Conservation (phyloP, 2,113 vertebrate species). For the Cyprinodon variegatus region DNA sequence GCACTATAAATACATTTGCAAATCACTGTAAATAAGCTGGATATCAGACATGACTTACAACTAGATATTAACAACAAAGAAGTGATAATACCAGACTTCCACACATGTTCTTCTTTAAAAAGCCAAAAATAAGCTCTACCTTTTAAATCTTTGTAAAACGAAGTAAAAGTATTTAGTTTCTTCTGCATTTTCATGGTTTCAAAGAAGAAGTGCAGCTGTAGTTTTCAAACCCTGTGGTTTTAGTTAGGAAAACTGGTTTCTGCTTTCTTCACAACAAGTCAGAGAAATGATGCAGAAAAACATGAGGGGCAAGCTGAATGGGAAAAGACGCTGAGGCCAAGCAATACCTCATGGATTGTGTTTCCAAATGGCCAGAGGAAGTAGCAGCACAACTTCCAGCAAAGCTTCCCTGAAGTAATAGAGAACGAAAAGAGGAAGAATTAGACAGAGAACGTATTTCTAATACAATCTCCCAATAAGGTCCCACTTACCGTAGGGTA, state of each 20-base stretch:
- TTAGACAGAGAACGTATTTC: not conserved
- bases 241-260: not conserved
- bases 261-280: slow-evolving; percentile 20
- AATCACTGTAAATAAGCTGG: too few relatives aligned
- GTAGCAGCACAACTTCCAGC: slow-evolving; percentile 81
- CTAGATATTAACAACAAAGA: too few relatives aligned
- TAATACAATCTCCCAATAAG: not conserved
- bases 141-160: too few relatives aligned
- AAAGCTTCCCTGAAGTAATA: slow-evolving; percentile 74
- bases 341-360: slow-evolving; percentile 76
- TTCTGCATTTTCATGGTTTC: not conserved
- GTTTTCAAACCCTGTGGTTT: slow-evolving; percentile 13
- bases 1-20: too few relatives aligned
- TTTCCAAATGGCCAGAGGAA: slow-evolving; percentile 89
- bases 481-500: slow-evolving; percentile 81
- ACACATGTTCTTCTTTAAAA: too few relatives aligned
- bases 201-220: accelerated
- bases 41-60: too few relatives aligned
- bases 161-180: not conserved
- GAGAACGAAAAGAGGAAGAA: not conserved
- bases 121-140: too few relatives aligned
- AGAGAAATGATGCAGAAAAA: slow-evolving; percentile 20
- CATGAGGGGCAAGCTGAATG: not conserved
- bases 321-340: slow-evolving; percentile 2
- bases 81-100: too few relatives aligned